Evolutionary conservation across 2,797 vertebrate genomes (phyloP).

Genomic region (Euthynnus affinis): DNA sequence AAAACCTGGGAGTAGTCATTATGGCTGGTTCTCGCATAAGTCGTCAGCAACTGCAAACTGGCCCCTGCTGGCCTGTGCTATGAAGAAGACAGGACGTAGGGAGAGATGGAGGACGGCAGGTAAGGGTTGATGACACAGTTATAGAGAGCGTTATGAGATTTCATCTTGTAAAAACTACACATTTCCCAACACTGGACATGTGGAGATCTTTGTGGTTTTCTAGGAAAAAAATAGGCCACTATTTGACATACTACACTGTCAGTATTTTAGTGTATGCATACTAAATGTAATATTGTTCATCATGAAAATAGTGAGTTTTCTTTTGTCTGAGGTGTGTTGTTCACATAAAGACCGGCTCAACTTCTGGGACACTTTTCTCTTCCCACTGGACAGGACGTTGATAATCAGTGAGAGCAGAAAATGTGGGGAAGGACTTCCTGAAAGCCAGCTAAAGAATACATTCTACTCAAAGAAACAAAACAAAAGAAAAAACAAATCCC

Average conservation of each 20-base stretch:
- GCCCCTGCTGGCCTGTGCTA: constrained; percentile 40
- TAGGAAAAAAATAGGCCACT: neutral
- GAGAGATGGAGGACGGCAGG: neutral
- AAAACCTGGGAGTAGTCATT: constrained; percentile 86
- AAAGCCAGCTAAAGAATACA: constrained; percentile 82
- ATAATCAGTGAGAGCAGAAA: constrained; percentile 89
- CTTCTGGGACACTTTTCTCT: constrained; percentile 73
- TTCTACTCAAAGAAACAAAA: constrained; percentile 40
- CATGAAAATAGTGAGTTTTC: neutral
- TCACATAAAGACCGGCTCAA: constrained; percentile 39
- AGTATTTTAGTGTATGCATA: neutral
- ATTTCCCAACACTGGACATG: neutral
- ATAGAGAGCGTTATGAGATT: neutral
- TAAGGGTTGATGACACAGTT: neutral
- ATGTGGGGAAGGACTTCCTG: constrained; percentile 87
- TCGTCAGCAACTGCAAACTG: constrained; percentile 41
- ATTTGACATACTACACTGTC: neutral
- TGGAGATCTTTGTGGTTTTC: neutral
- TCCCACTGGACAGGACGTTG: constrained; percentile 87
- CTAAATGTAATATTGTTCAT: neutral
- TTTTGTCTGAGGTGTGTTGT: constrained; percentile 12
- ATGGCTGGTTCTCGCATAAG: constrained; percentile 49
- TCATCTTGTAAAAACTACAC: constrained; percentile 26
- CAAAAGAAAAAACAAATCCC: neutral
- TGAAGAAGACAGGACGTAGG: constrained; percentile 25